Evolutionary conservation across 2,797 vertebrate species (phyloP).

Genomic region (Ispidina picta): DNA sequence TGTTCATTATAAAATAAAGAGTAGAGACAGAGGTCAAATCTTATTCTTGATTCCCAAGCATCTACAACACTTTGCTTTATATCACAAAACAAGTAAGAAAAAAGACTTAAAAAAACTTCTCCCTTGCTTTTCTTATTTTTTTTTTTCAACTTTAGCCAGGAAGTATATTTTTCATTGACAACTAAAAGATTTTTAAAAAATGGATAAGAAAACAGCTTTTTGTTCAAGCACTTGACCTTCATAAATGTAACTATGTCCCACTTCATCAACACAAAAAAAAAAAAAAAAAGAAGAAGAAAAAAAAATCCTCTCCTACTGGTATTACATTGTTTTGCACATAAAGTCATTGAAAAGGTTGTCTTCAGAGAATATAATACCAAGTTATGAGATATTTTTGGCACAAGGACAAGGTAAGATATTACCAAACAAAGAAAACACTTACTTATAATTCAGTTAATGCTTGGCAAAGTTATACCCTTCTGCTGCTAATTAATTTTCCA

Average conservation of each 20-base stretch:
- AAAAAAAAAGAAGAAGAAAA: accelerated
- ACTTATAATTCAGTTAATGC: constrained; percentile 40
- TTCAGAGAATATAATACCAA: constrained; percentile 33
- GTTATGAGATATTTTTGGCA: constrained; percentile 59
- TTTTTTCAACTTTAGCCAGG: not conserved
- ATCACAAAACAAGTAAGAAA: not conserved
- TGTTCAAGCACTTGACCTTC: not conserved
- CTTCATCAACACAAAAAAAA: not conserved
- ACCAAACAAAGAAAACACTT: constrained; percentile 49
- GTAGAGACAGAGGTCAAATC: not conserved
- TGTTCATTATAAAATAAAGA: not conserved
- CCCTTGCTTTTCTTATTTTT: not conserved
- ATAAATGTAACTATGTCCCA: not conserved
- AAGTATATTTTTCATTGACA: not conserved
- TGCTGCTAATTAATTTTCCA: constrained; percentile 60
- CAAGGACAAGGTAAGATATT: constrained; percentile 30
- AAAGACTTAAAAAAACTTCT: not conserved
- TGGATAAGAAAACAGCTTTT: not conserved
- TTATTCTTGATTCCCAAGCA: not conserved
- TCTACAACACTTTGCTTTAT: not conserved
- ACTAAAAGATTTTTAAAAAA: not conserved
- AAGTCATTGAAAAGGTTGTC: constrained; percentile 34
- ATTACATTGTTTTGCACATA: constrained; percentile 1
- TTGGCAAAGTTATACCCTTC: constrained; percentile 25
- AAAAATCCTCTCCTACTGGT: not conserved